Conservation (phyloP, 2,113 vertebrate species). For the Cyanoramphus novaezelandiae region DNA sequence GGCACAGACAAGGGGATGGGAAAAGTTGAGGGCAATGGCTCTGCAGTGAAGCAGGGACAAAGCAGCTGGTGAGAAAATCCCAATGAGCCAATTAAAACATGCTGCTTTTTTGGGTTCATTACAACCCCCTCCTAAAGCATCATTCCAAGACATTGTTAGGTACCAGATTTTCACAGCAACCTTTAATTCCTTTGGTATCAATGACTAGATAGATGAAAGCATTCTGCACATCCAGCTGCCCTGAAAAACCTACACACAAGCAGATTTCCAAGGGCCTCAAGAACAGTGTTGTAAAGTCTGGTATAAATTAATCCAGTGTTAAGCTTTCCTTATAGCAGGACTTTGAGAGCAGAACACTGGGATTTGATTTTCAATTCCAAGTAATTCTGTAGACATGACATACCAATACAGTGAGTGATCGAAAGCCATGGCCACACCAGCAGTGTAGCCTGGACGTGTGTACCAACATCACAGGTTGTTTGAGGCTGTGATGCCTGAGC, state of each 20-base stretch:
- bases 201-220: not conserved
- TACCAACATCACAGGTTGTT: not conserved
- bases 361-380: not conserved
- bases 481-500: not conserved
- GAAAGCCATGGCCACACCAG: not conserved
- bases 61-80: not conserved
- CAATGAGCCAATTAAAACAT: not conserved
- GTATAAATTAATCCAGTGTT: not conserved
- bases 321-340: not conserved
- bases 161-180: not conserved
- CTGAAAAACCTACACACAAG: not conserved
- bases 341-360: not conserved
- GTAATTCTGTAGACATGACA: not conserved
- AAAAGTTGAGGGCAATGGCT: not conserved
- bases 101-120: not conserved
- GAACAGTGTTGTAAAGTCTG: not conserved
- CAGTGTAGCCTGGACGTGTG: fast-evolving
- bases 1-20: fast-evolving
- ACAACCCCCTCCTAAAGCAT: not conserved
- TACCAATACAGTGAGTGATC: not conserved
- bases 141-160: not conserved
- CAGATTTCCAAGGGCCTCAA: not conserved
- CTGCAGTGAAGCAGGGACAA: not conserved
- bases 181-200: not conserved
- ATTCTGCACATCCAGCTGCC: not conserved